Evolutionary conservation across 2,113 vertebrate genomes (phyloP).

Genomic region (Enhydra lutris): DNA sequence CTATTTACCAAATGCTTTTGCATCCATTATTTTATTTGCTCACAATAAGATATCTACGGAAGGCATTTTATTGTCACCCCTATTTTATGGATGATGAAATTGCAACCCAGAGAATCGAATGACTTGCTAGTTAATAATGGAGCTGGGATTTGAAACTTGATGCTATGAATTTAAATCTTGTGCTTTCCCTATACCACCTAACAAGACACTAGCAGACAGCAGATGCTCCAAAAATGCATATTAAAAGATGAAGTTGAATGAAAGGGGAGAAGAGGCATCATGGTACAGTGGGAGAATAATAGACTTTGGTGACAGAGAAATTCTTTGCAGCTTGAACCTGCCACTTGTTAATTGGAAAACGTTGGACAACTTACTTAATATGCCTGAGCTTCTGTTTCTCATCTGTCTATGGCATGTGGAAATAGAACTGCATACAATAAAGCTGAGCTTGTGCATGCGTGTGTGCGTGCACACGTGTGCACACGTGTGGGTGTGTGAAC

Average conservation of each 20-base stretch:
- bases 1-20: not conserved
- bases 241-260: not conserved
- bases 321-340: not conserved
- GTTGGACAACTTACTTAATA: not conserved
- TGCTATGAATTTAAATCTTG: not conserved
- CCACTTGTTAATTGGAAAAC: not conserved
- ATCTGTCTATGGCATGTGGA: not conserved
- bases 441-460: not conserved
- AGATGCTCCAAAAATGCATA: not conserved
- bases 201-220: not conserved
- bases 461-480: too few relatives aligned
- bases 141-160: not conserved
- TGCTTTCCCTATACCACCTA: not conserved
- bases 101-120: not conserved
- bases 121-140: not conserved
- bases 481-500: not conserved
- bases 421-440: not conserved
- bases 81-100: not conserved
- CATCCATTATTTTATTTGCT: not conserved
- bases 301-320: not conserved
- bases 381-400: not conserved
- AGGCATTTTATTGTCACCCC: not conserved
- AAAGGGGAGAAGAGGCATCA: not conserved
- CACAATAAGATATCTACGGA: not conserved
- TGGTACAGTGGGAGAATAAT: not conserved